phyloP scores from a whole-genome alignment of 2,113 vertebrate species.

The Peromyscus polionotus region DNA sequence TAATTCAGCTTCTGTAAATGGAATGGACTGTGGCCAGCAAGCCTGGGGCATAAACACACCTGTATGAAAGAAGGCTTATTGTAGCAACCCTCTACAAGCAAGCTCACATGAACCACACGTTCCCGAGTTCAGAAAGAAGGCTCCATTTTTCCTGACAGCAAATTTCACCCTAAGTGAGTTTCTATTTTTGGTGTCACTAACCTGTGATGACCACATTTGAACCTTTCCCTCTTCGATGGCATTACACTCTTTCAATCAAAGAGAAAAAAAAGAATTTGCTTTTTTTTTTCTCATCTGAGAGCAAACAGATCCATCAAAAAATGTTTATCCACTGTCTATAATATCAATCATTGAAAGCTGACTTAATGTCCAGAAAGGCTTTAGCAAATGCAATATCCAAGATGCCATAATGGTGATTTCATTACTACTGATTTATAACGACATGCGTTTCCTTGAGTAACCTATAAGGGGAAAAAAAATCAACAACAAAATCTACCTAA shows the following conservation, averaged over 20 bases:
- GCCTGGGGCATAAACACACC: conserved; percentile 99
- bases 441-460: conserved; percentile 55
- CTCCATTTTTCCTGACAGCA: conserved; percentile 88
- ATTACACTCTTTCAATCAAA: conserved; percentile 87
- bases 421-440: conserved; percentile 72
- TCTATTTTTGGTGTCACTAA: conserved; percentile 88
- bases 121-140: conserved; percentile 89
- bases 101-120: conserved; percentile 91
- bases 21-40: conserved; percentile 97
- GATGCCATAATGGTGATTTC: conserved; percentile 68
- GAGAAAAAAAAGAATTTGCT: conserved; percentile 58
- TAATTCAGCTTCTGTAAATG: conserved; percentile 98
- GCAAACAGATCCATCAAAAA: conserved; percentile 75
- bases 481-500: conserved; percentile 51
- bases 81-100: conserved; percentile 93
- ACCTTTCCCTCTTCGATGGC: conserved; percentile 84
- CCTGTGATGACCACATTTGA: conserved; percentile 87
- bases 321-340: conserved; percentile 67
- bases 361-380: conserved; percentile 80
- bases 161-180: conserved; percentile 91
- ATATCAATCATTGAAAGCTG: conserved; percentile 77
- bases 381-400: conserved; percentile 73
- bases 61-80: conserved; percentile 98
- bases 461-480: conserved; percentile 20
- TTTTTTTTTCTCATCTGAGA: conserved; percentile 75